phyloP scores from a whole-genome alignment of 2,888 invertebrate species.

The Standfussiana lucernea region DNA sequence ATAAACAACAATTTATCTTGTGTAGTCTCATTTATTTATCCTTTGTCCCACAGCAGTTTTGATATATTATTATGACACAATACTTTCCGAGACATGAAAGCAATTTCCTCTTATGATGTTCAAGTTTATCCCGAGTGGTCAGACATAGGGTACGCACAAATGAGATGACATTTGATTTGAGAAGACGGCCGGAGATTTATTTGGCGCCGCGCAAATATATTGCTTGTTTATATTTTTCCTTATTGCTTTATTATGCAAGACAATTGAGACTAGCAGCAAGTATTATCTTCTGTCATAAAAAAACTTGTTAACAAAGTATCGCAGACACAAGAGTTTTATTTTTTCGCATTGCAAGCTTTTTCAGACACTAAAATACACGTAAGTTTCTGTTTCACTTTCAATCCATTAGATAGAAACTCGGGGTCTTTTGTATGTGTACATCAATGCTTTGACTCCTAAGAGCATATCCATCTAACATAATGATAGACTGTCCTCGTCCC shows the following conservation, averaged over 20 bases:
- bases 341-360: not conserved
- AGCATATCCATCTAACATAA: constrained; percentile 19
- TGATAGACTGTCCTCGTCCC: constrained; percentile 12
- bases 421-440: not conserved
- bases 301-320: not conserved
- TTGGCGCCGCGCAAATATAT: constrained; percentile 8
- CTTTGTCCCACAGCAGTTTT: constrained; percentile 16
- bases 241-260: not conserved
- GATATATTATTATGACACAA: not conserved
- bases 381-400: constrained; percentile 6
- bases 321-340: not conserved
- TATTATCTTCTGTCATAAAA: not conserved
- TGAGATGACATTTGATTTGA: constrained; percentile 25
- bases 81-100: constrained; percentile 42
- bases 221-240: constrained; percentile 15
- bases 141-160: not conserved
- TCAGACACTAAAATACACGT: not conserved
- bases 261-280: not conserved
- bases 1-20: constrained; percentile 9
- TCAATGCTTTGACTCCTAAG: constrained; percentile 19
- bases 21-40: not conserved
- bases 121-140: constrained; percentile 6
- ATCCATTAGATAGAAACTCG: constrained; percentile 7
- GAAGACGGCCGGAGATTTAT: not conserved
- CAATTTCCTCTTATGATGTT: constrained; percentile 35